Conservation (phyloP, 2,797 vertebrate genomes). For the Chelon auratus region DNA sequence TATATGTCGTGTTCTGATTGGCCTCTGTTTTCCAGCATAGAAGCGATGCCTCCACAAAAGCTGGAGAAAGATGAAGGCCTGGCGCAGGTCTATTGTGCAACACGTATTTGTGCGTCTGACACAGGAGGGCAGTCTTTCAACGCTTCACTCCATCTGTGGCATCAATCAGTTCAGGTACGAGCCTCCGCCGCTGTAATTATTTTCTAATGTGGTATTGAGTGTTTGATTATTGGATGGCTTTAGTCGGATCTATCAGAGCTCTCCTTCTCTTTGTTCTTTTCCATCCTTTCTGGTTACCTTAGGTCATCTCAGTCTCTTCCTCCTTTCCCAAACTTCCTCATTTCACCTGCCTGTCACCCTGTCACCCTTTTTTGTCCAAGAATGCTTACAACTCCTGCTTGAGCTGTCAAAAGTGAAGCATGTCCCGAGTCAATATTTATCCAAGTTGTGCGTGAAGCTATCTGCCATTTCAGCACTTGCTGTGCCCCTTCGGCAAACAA, state of each 20-base stretch:
- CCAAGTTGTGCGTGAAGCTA: constrained; percentile 53
- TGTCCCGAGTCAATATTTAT: constrained; percentile 68
- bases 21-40: constrained; percentile 8
- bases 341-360: constrained; percentile 32
- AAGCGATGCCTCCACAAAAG: constrained; percentile 28
- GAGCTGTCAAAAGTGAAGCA: constrained; percentile 35
- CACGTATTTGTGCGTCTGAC: constrained; percentile 71
- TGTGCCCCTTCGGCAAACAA: constrained; percentile 61
- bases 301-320: not conserved
- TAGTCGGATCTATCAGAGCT: not conserved
- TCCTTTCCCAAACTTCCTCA: not conserved
- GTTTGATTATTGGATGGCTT: not conserved
- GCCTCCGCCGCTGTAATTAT: not conserved
- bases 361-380: not conserved
- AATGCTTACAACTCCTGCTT: constrained; percentile 17
- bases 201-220: constrained; percentile 1
- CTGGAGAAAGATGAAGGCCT: constrained; percentile 15
- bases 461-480: constrained; percentile 58
- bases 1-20: constrained; percentile 11
- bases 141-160: constrained; percentile 33
- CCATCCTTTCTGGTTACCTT: not conserved
- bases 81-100: constrained; percentile 43
- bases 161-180: constrained; percentile 7
- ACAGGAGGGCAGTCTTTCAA: constrained; percentile 81
- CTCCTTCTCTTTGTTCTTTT: not conserved